Evolutionary conservation across 2,797 vertebrate species (phyloP).

Genomic region (Tapera naevia): DNA sequence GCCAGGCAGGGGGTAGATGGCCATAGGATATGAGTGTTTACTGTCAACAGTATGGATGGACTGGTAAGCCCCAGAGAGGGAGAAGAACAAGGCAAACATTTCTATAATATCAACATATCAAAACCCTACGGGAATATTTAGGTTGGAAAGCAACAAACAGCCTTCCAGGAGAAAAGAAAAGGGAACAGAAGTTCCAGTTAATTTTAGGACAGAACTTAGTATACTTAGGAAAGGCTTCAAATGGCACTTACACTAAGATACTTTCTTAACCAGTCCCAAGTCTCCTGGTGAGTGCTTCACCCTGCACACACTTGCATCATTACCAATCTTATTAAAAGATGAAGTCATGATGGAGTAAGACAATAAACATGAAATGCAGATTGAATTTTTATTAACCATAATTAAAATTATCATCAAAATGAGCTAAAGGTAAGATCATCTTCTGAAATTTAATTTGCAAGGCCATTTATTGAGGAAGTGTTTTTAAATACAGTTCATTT

Average conservation of each 20-base stretch:
- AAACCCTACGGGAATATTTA: neutral
- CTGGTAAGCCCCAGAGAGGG: neutral
- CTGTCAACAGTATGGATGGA: neutral
- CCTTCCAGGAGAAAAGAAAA: neutral
- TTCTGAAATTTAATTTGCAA: constrained; percentile 49
- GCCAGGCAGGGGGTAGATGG: neutral
- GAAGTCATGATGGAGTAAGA: constrained; percentile 8
- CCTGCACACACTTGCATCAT: neutral
- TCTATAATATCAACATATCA: neutral
- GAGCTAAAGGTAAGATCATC: constrained; percentile 38
- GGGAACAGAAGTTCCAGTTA: neutral
- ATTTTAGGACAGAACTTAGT: neutral
- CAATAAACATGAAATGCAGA: constrained; percentile 30
- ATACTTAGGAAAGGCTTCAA: neutral
- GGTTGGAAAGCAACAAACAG: neutral
- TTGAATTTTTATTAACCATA: constrained; percentile 37
- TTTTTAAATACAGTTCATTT: constrained; percentile 50
- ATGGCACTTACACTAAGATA: neutral
- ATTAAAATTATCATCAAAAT: constrained; percentile 52
- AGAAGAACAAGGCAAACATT: neutral
- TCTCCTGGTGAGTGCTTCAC: neutral
- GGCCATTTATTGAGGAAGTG: constrained; percentile 32
- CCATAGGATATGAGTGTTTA: neutral
- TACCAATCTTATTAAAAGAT: neutral
- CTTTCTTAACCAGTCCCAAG: neutral